Evolutionary conservation across 2,113 vertebrate genomes (phyloP).

Genomic region (Murina feae): DNA sequence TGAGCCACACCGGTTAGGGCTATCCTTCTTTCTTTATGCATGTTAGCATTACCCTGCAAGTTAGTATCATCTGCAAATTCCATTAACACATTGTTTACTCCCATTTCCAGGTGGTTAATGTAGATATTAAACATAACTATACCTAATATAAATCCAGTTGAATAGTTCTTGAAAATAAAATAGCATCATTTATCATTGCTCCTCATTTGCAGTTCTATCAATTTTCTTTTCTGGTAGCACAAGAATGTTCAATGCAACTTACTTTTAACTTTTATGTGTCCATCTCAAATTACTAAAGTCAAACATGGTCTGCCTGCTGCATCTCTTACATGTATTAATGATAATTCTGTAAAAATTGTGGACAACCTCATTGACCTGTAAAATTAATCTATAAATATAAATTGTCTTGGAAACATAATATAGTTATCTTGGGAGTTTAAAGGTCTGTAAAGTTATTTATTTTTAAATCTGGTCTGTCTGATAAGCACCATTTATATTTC

Average conservation of each 20-base stretch:
- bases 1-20: too few species aligned
- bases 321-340: slow-evolving; percentile 28
- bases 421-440: neutral
- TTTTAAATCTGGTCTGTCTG: slow-evolving; percentile 15
- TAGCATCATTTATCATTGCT: slow-evolving; percentile 26
- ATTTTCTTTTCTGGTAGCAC: slow-evolving; percentile 36
- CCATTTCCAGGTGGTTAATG: slow-evolving; percentile 58
- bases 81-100: slow-evolving; percentile 51
- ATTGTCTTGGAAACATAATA: neutral
- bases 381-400: slow-evolving; percentile 48
- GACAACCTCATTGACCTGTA: slow-evolving; percentile 9
- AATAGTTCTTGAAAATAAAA: slow-evolving; percentile 30
- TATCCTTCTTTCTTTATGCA: neutral
- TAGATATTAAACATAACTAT: slow-evolving; percentile 43
- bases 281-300: slow-evolving; percentile 37
- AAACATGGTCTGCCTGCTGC: neutral
- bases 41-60: slow-evolving; percentile 3
- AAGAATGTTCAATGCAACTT: slow-evolving; percentile 30
- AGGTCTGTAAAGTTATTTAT: neutral
- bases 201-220: slow-evolving; percentile 8
- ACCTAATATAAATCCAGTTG: neutral
- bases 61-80: slow-evolving; percentile 50
- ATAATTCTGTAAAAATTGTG: slow-evolving; percentile 25
- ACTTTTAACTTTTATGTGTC: slow-evolving; percentile 48
- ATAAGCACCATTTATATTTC: slow-evolving; percentile 54